Base-by-base conservation (phyloP, 2,888 invertebrate species). In the Crepidodera aurea region DNA sequence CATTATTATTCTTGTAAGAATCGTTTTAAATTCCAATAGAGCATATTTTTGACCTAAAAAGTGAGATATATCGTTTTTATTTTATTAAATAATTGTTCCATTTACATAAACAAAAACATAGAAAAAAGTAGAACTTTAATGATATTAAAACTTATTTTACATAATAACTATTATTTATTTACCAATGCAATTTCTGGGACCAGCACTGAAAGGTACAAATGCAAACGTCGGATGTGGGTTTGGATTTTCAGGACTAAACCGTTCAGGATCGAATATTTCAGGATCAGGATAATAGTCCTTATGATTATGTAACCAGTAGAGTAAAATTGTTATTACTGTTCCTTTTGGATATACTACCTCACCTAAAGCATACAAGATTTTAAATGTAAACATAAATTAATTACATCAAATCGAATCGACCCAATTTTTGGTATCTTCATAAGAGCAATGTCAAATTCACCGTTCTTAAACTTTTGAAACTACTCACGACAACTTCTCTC, bases 21-120 rank as follows among this genome's bases (percentile, higher is more conserved):
- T 73, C 60, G 85, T 83, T 75, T 85, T 85, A n/a, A 88, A 83
- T 74, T 89, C 89, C 32, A 87, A 74, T 76, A 87, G 83, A 0
- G 89, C 89, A 72, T 87, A 90, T 69, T 86, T 84, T 78, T 89
- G 86, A 16, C 89, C 88, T 88, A 77, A 1, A 81, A 61, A 8
- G 2, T 22, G n/a, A n/a, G n/a, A n/a, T n/a, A n/a, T n/a, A n/a
- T n/a, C n/a, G n/a, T n/a, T n/a, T n/a, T n/a, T n/a, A n/a, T n/a
- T n/a, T n/a, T n/a, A n/a, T n/a, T n/a, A n/a, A n/a, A n/a, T n/a
- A n/a, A n/a, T n/a, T n/a, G n/a, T n/a, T n/a, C n/a, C n/a, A n/a
- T n/a, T n/a, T n/a, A n/a, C n/a, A n/a, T n/a, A n/a, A n/a, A n/a
- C n/a, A n/a, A n/a, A n/a, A n/a, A n/a, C n/a, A n/a, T n/a, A n/a